These are phyloP conservation scores for Oxyruncus cristatus DNA, from an alignment of 2,113 vertebrate genomes.

Conservation along the genomic window DNA sequence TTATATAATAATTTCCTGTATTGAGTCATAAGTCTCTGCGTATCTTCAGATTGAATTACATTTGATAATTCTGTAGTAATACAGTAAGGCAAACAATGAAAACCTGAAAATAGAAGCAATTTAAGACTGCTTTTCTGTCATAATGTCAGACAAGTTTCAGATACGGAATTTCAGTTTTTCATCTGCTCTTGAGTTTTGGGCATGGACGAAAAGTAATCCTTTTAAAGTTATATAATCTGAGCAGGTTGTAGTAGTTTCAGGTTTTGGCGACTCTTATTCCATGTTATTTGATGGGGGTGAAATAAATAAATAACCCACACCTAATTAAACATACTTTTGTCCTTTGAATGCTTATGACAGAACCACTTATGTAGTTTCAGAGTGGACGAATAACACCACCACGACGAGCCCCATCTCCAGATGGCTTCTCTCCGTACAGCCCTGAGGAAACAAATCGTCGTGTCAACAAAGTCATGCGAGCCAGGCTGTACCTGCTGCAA, in stretches of 20 bases:
- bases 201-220: background rate
- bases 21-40: background rate
- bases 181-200: background rate
- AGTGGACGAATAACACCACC: slow-evolving; percentile 87
- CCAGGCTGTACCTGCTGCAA: slow-evolving; percentile 86
- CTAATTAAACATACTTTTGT: background rate
- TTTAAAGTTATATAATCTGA: background rate
- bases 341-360: background rate
- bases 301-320: background rate
- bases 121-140: background rate
- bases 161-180: background rate
- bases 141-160: background rate
- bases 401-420: slow-evolving; percentile 86
- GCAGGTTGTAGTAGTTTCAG: background rate
- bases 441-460: slow-evolving; percentile 87
- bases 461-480: slow-evolving; percentile 90
- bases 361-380: slow-evolving; percentile 77
- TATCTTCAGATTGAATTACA: background rate
- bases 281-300: background rate
- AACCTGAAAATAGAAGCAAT: background rate
- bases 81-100: background rate
- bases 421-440: slow-evolving; percentile 88
- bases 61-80: background rate
- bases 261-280: background rate
- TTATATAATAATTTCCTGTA: background rate